phyloP scores from a whole-genome alignment of 2,797 vertebrate genomes.

The Enteromius thamalakanensis region DNA sequence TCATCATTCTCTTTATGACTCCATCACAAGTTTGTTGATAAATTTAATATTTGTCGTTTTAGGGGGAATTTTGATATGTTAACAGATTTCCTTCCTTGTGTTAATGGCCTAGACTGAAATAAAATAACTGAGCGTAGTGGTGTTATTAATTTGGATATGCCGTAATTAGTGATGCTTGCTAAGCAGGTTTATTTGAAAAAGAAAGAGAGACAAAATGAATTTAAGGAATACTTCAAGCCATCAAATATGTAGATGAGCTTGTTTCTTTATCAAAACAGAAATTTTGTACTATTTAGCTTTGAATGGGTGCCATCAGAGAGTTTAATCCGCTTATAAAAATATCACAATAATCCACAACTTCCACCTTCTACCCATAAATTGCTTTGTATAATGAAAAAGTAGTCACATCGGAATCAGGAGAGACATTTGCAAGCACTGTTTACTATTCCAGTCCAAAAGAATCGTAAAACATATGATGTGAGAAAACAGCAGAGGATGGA shows the following conservation, averaged over 20 bases:
- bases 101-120: slow-evolving; percentile 29
- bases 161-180: slow-evolving; percentile 6
- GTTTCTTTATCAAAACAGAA: neutral
- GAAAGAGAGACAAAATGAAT: neutral
- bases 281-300: neutral
- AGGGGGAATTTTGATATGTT: slow-evolving; percentile 25
- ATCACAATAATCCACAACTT: neutral
- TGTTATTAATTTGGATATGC: neutral
- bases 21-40: slow-evolving; percentile 63
- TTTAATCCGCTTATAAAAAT: neutral
- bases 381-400: neutral
- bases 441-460: neutral
- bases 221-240: neutral
- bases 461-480: neutral
- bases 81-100: slow-evolving; percentile 11
- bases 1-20: slow-evolving; percentile 70
- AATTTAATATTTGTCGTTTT: slow-evolving; percentile 37
- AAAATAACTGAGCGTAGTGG: neutral
- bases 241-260: neutral
- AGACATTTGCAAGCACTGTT: neutral
- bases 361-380: neutral
- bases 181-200: neutral
- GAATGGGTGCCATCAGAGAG: neutral
- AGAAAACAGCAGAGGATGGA: neutral
- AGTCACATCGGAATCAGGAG: neutral